Conservation (phyloP, 1,140 invertebrate species). For the Procambarus virginalis region DNA sequence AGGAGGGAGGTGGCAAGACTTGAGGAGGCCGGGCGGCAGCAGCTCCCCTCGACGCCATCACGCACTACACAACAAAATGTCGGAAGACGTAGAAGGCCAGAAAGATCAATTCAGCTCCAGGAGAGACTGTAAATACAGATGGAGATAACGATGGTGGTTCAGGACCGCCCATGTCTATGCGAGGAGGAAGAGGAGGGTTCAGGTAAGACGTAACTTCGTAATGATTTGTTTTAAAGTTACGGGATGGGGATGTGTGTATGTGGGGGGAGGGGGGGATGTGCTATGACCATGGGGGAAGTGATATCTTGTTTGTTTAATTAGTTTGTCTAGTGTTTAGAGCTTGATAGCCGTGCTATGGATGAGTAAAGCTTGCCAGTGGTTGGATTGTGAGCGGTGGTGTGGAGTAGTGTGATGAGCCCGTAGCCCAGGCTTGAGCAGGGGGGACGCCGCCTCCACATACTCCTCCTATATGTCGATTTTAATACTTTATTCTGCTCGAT, state of each 20-base stretch:
- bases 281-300: too few species aligned
- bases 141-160: constrained; percentile 36
- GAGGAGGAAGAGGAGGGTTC: constrained; percentile 50
- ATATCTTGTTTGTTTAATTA: too few species aligned
- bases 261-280: too few species aligned
- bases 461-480: too few species aligned
- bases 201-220: constrained; percentile 25
- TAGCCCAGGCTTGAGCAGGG: too few species aligned
- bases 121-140: constrained; percentile 40
- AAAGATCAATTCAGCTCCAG: constrained; percentile 45
- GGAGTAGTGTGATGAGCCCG: too few species aligned
- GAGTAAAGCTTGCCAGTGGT: too few species aligned
- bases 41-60: constrained; percentile 37
- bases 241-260: background rate
- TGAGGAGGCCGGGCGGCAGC: background rate
- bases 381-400: too few species aligned
- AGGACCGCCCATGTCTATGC: constrained; percentile 54
- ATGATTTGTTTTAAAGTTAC: background rate
- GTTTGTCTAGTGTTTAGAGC: too few species aligned
- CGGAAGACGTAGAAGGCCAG: constrained; percentile 52
- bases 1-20: background rate
- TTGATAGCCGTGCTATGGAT: too few species aligned
- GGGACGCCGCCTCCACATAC: too few species aligned
- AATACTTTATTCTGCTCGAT: too few species aligned
- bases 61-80: constrained; percentile 30